Evolutionary conservation across 2,888 invertebrate species (phyloP).

Genomic region (Serripes groenlandicus): DNA sequence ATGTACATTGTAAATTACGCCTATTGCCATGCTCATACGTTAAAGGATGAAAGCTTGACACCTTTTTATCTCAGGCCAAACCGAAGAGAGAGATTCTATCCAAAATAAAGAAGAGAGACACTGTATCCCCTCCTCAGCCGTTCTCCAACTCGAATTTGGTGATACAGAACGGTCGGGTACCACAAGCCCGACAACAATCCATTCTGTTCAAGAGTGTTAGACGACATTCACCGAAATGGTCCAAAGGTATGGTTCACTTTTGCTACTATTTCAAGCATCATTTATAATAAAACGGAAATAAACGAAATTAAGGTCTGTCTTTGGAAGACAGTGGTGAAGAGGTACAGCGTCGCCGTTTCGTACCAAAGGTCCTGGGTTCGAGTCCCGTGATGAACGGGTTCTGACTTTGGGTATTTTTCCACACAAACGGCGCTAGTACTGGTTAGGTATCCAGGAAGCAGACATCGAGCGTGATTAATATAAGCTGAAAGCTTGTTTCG

Average conservation of each 20-base stretch:
- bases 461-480: too few relatives aligned
- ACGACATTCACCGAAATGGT: conserved; percentile 25
- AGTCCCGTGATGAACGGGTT: too few relatives aligned
- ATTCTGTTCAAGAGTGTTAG: conserved; percentile 57
- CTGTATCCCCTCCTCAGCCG: conserved; percentile 32
- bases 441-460: too few relatives aligned
- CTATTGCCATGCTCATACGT: background rate
- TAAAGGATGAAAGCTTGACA: background rate
- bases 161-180: conserved; percentile 60
- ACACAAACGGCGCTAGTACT: too few relatives aligned
- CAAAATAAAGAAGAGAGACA: conserved; percentile 2
- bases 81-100: conserved; percentile 27
- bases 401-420: too few relatives aligned
- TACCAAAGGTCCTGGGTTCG: too few relatives aligned
- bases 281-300: too few relatives aligned
- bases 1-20: background rate
- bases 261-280: too few relatives aligned
- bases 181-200: conserved; percentile 60
- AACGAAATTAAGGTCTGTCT: too few relatives aligned
- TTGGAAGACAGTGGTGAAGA: too few relatives aligned
- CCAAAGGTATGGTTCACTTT: background rate
- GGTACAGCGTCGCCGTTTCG: too few relatives aligned
- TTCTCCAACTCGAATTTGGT: conserved; percentile 38
- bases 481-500: too few relatives aligned
- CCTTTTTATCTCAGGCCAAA: conserved; percentile 9